These are phyloP conservation scores for Ganaspis sp. DNA, from an alignment of 1,140 invertebrate genomes.

Conservation along the genomic window DNA sequence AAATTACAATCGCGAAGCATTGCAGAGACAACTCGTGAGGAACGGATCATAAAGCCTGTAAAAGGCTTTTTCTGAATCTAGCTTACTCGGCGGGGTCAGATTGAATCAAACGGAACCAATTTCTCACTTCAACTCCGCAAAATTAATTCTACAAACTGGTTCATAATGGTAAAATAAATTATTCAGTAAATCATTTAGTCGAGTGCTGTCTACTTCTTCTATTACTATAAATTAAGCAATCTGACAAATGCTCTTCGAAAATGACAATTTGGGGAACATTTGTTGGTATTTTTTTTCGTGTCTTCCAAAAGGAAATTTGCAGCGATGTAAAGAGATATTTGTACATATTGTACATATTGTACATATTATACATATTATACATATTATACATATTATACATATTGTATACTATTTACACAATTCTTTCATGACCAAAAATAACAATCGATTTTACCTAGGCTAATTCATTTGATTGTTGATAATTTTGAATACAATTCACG, in stretches of 20 bases:
- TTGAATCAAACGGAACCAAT: neutral
- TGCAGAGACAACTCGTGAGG: slow-evolving; percentile 38
- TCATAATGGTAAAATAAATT: neutral
- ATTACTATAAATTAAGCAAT: no score
- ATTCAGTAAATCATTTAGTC: neutral
- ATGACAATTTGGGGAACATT: neutral
- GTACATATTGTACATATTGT: no score
- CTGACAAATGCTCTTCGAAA: neutral
- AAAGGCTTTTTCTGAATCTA: neutral
- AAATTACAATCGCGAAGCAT: slow-evolving; percentile 61
- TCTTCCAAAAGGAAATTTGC: no score
- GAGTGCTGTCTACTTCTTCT: neutral
- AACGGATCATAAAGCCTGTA: slow-evolving; percentile 36
- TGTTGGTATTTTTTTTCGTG: no score
- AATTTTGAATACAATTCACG: no score
- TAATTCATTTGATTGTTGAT: no score
- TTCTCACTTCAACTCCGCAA: neutral
- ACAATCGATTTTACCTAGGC: no score
- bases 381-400: no score
- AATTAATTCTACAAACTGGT: neutral
- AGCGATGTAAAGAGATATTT: no score
- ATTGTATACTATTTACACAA: no score
- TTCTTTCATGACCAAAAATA: no score
- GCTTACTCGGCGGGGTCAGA: neutral
- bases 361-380: no score